Percentiles rank a stretch among this genome's conserved stretches.
These are phyloP conservation scores for Beaufortia kweichowensis DNA, from an alignment of 2,113 vertebrate genomes.

Conservation along the genomic window DNA sequence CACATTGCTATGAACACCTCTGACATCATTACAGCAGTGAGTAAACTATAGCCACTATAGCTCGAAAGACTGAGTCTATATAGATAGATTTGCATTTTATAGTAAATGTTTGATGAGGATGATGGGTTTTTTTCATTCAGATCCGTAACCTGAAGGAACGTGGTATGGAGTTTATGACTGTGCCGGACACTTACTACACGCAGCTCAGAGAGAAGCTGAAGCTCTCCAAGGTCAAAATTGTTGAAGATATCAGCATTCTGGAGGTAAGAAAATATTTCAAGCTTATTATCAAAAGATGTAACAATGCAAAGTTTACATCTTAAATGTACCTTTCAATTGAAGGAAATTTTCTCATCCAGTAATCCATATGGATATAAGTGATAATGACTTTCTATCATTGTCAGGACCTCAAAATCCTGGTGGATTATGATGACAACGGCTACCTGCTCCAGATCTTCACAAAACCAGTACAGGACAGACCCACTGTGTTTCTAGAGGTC, in stretches of 20 bases:
- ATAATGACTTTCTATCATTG: background rate
- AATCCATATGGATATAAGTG: background rate
- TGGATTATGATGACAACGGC: conserved; percentile 93
- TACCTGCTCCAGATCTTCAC: conserved; percentile 98
- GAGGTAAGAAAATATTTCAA: conserved; percentile 70
- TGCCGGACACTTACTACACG: conserved; percentile 86
- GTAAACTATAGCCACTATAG: conserved; percentile 44
- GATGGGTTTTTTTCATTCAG: conserved; percentile 65
- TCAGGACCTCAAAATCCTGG: conserved; percentile 93
- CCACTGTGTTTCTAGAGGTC: conserved; percentile 92
- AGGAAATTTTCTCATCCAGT: background rate
- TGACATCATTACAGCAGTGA: conserved; percentile 86
- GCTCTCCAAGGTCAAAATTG: conserved; percentile 83
- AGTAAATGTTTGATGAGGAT: background rate
- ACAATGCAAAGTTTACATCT: background rate
- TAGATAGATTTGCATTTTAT: background rate
- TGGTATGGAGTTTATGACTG: conserved; percentile 88
- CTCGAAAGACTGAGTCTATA: background rate
- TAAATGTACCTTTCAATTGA: background rate
- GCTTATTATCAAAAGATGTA: background rate
- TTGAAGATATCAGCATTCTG: conserved; percentile 81
- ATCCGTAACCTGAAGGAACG: conserved; percentile 86
- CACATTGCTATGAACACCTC: conserved; percentile 93
- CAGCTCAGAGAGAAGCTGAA: conserved; percentile 83
- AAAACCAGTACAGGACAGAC: conserved; percentile 95